Evolutionary conservation across 23 tunicate genomes (phyloP), one percentile per base, ranked within the genome.

Genomic region (Botrylloides violaceus): DNA sequence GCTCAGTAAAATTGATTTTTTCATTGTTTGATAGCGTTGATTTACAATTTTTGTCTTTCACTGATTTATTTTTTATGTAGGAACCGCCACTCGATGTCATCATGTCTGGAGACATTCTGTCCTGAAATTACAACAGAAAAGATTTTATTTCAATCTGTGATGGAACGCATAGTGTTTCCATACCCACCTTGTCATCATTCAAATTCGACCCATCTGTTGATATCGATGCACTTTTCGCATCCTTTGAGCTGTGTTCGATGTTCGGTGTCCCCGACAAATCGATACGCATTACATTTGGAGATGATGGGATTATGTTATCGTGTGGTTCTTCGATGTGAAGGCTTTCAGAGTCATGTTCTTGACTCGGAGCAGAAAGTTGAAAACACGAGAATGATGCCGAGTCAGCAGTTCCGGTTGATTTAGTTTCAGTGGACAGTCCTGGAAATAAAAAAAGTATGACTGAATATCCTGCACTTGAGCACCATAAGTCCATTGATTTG

Each of bases 51-150:
- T n/a, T n/a, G n/a, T n/a, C n/a, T n/a, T n/a, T n/a, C n/a, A n/a
- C n/a, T n/a, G n/a, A n/a, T n/a, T n/a, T n/a, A n/a, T n/a, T n/a
- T n/a, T n/a, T n/a, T n/a, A n/a, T n/a, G n/a, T n/a, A n/a, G n/a
- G n/a, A n/a, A n/a, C n/a, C n/a, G n/a, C n/a, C n/a, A n/a, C 70
- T 31, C 35, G 36, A 29, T 31, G 35, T 34, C 34, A 63, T 63
- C 35, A 63, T 7, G 29, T 63, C 70, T 3, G 70, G 70, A 12
- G 70, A 63, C 70, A 63, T 63, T 63, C 35, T 63, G 18, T 34
- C 70, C 4, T 31, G n/a, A 28, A 25, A 33, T 34, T 63, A 31
- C 4, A 63, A 63, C 3, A 3, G 33, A 25, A 29, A 63, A 63
- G 20, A 31, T 63, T 43, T 43, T 43, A 43, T n/a, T n/a, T n/a